A percentile compares a stretch with the other conserved stretches of the same genome.
Evolutionary conservation across 2,888 invertebrate genomes (phyloP).

Genomic region (Euzetes globulus): DNA sequence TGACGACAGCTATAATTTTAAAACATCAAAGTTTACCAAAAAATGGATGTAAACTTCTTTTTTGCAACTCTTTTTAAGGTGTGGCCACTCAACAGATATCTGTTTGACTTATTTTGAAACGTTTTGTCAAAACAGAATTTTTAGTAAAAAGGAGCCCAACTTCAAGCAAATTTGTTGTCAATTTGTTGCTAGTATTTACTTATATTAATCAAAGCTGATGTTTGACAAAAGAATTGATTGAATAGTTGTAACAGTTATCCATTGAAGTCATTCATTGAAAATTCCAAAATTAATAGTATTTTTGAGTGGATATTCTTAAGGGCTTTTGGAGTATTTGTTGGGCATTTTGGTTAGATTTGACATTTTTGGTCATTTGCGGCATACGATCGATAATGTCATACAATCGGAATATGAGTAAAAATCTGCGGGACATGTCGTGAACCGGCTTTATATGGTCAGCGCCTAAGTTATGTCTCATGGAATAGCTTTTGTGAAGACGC

Average conservation of each 20-base stretch:
- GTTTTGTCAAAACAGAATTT: too few species aligned
- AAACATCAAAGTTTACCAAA: too few species aligned
- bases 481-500: neutral
- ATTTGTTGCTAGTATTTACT: neutral
- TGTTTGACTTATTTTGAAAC: too few species aligned
- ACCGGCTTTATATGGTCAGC: neutral
- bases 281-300: neutral
- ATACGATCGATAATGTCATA: neutral
- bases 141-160: too few species aligned
- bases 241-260: neutral
- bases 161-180: neutral
- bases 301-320: neutral
- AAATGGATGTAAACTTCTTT: too few species aligned
- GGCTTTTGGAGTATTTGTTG: neutral
- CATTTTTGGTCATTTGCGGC: constrained; percentile 7
- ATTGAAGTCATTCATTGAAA: too few species aligned
- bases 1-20: too few species aligned
- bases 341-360: neutral
- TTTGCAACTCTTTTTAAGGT: too few species aligned
- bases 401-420: neutral
- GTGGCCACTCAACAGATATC: too few species aligned
- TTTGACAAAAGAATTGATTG: neutral
- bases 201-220: neutral
- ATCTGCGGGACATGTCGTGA: neutral
- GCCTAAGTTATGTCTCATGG: neutral